Base-by-base conservation (phyloP, 2,888 invertebrate species). In the Sisyra nigra region DNA sequence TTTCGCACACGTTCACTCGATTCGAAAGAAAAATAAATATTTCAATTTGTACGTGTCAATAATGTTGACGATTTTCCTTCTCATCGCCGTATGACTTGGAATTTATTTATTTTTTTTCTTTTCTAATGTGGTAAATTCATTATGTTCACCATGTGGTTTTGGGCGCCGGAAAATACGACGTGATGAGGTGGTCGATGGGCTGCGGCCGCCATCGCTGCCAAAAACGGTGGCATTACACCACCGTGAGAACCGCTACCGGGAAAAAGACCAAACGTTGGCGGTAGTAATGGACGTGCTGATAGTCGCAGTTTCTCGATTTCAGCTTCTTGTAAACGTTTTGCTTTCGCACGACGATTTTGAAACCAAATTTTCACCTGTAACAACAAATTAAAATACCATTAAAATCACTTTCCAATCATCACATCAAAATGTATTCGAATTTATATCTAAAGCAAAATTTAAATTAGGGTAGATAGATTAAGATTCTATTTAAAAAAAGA, bases 271-370 rank as follows among this genome's bases (percentile, higher is more conserved):
- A 80, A 79, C 33, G 81, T 78, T 11, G 80, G 80, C 38, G 81
- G 79, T 43, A 86, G 62, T 45, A 85, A 64, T 0, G 86, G 86
- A 48, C 85, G 68, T 4, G 85, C 83, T n/a, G 87, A 84, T 18
- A 88, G 69, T 53, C 89, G 74, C 42, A 91, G 66, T 60, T 92
- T 91, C 63, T 93, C 92, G 52, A 92, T 74, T 63, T 92, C 92
- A 1, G 92, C 96, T 58, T 97, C 94, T 66, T 94, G 93, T 3
- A 96, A 73, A 15, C 97, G 72, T 69, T 97, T 97, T 56, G 92
- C 92, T 67, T 97, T 97, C 50, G 96, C 96, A 40, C 88, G 72
- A 60, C 85, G 73, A 53, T 79, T 79, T 62, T 77, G 77, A 58
- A 78, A 77, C 77, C 77, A 78, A 52, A 78, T 78, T 60, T 79